Evolutionary conservation across 2,888 invertebrate species (phyloP), one percentile per base, ranked within the genome.

Genomic region (Saturnia pavonia): DNA sequence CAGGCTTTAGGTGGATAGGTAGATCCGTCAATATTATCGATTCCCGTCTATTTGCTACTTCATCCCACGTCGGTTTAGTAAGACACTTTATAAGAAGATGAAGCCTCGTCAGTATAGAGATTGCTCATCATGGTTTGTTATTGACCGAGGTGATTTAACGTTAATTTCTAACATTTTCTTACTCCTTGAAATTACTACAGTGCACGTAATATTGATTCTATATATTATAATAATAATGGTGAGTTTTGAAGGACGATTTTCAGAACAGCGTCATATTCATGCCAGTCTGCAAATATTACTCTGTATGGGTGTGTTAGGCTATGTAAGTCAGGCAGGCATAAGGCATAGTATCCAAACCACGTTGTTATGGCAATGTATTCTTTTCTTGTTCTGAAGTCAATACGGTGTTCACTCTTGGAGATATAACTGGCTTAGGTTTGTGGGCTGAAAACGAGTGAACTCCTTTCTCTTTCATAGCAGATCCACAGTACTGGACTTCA

Each of bases 1-100:
- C 43, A 48, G 65, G 42, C 63, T 51, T 19, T 60, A n/a, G 42
- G 45, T 69, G 22, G 63, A 48, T 69, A 67, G 73, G 48, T 67
- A 72, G 70, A 74, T 72, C 69, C 19, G 65, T 40, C 25, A 27
- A 25, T 6, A 7, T 27, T 60, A 60, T 60, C 57, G 25, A 27
- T 27, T 60, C 25, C 25, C 14, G 27, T 27, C 57, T 25, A 60
- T 60, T 27, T 6, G 27, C 27, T 27, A 27, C 57, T 60, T 22
- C 57, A 60, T 25, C 25, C 14, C 25, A 14, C 14, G 12, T 27
- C 54, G 54, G 19, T 22, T 54, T 25, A 60, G 27, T 27, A 27
- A n/a, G 57, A 1, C 6, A 25, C 6, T 60, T 60, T 60, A 27
- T 27, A 25, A 0, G 1, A 27, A 60, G 25, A 60, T 54, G n/a